phyloP scores from a whole-genome alignment of 2,888 invertebrate species.

The Stegophylla sp. region DNA sequence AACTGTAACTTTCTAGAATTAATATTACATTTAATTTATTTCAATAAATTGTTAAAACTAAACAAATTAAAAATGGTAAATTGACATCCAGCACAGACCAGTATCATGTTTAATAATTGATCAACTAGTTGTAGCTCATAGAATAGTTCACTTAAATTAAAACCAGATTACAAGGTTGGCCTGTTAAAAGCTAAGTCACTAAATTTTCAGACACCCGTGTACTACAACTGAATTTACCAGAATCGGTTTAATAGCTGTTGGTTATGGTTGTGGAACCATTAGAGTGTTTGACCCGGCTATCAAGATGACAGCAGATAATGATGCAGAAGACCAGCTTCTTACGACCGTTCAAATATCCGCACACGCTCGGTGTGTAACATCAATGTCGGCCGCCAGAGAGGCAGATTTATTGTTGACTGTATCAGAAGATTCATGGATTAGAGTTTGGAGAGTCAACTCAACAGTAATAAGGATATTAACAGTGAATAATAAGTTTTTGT shows the following conservation, averaged over 20 bases:
- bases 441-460: slow-evolving; percentile 62
- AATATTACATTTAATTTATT: too few relatives aligned
- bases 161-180: too few relatives aligned
- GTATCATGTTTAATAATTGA: too few relatives aligned
- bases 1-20: too few relatives aligned
- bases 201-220: slow-evolving; percentile 48
- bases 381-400: slow-evolving; percentile 62
- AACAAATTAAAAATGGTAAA: too few relatives aligned
- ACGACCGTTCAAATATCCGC: slow-evolving; percentile 62
- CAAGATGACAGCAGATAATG: slow-evolving; percentile 49
- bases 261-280: slow-evolving; percentile 63
- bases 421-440: slow-evolving; percentile 63
- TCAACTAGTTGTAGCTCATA: too few relatives aligned
- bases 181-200: too few relatives aligned
- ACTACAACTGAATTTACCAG: slow-evolving; percentile 54
- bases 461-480: too few relatives aligned
- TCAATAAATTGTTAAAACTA: too few relatives aligned
- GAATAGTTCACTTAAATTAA: too few relatives aligned
- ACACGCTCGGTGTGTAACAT: slow-evolving; percentile 63
- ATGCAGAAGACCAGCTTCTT: slow-evolving; percentile 38
- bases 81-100: too few relatives aligned
- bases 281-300: slow-evolving; percentile 61
- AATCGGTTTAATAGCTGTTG: slow-evolving; percentile 61
- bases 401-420: slow-evolving; percentile 62
- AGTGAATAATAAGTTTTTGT: too few relatives aligned